Evolutionary conservation across 2,888 invertebrate species (phyloP).

Genomic region (Malacosoma neustria): DNA sequence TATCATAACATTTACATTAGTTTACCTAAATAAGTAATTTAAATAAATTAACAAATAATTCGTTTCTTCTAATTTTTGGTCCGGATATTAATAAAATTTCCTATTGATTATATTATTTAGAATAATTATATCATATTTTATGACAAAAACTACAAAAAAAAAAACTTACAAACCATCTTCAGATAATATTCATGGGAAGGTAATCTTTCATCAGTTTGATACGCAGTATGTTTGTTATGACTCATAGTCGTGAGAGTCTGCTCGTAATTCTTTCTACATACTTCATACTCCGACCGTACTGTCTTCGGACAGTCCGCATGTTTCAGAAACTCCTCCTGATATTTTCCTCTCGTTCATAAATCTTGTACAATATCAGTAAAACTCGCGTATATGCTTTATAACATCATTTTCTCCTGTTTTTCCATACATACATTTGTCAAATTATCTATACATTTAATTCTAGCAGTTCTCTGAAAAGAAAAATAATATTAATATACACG

Average conservation of each 20-base stretch:
- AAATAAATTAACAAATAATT: too few relatives aligned
- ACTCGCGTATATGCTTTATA: constrained; percentile 83
- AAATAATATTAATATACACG: too few relatives aligned
- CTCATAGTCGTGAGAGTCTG: constrained; percentile 78
- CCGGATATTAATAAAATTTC: too few relatives aligned
- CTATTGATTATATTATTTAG: too few relatives aligned
- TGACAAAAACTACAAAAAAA: too few relatives aligned
- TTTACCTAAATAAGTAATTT: too few relatives aligned
- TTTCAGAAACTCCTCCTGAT: constrained; percentile 85
- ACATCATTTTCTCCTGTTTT: constrained; percentile 80
- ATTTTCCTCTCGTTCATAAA: constrained; percentile 83
- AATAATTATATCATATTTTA: too few relatives aligned
- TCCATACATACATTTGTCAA: constrained; percentile 86
- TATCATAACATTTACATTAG: too few relatives aligned
- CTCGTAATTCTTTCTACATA: constrained; percentile 82
- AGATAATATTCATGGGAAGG: constrained; percentile 47
- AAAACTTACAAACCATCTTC: constrained; percentile 70
- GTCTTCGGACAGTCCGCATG: constrained; percentile 86
- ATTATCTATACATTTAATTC: constrained; percentile 85
- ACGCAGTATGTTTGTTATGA: constrained; percentile 47
- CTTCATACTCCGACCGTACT: constrained; percentile 82
- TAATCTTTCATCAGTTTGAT: constrained; percentile 40
- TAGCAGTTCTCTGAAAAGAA: constrained; percentile 79
- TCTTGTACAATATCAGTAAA: constrained; percentile 85
- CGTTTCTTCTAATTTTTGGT: too few relatives aligned